These are phyloP conservation scores for Chelonoidis abingdonii DNA, from an alignment of 2,113 vertebrate genomes.

Conservation along the genomic window DNA sequence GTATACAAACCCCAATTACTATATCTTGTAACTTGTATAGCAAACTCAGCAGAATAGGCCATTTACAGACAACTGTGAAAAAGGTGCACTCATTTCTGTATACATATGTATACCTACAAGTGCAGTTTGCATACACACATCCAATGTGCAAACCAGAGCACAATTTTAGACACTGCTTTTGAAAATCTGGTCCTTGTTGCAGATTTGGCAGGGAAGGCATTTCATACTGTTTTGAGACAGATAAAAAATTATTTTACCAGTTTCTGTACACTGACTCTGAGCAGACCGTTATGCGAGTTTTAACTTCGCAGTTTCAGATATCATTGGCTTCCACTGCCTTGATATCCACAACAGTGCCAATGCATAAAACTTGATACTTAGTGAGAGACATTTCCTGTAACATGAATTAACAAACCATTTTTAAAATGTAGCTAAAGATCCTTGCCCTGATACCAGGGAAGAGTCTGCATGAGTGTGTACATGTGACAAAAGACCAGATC, in stretches of 20 bases:
- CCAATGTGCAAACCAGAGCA: background rate
- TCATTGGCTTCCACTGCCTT: background rate
- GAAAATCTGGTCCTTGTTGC: background rate
- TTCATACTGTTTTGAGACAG: background rate
- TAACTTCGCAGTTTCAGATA: background rate
- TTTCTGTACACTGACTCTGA: background rate
- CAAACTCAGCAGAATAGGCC: background rate
- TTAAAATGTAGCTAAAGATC: background rate
- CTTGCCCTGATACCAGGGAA: background rate
- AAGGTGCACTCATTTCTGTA: background rate
- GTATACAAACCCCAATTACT: background rate
- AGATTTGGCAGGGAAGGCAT: background rate
- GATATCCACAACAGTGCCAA: background rate
- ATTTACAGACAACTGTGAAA: background rate
- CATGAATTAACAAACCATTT: conserved; percentile 11
- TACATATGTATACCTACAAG: background rate
- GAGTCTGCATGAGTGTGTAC: background rate
- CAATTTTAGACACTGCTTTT: background rate
- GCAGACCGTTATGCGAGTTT: background rate
- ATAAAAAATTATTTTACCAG: background rate
- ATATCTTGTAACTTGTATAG: background rate
- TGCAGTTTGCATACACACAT: background rate
- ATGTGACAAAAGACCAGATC: background rate
- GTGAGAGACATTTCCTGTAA: conserved; percentile 8
- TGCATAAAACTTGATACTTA: background rate